A percentile compares a stretch with the other conserved stretches of the same genome.
Evolutionary conservation across 2,888 invertebrate species (phyloP).

Genomic region (Epiperipatus broadwayi): DNA sequence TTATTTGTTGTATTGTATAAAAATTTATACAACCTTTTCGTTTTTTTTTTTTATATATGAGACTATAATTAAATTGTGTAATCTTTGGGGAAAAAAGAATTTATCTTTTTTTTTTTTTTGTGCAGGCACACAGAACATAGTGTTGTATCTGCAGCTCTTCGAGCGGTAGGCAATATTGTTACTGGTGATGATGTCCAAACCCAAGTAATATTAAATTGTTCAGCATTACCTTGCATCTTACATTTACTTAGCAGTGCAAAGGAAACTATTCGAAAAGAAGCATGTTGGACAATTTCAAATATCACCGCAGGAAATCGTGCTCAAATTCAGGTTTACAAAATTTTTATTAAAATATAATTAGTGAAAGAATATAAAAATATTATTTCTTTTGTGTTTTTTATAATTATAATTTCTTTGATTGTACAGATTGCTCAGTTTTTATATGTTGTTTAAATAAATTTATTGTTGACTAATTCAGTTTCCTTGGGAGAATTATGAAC

Average conservation of each 20-base stretch:
- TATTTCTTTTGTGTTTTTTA: no score
- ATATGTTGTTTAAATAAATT: no score
- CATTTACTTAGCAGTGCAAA: slow-evolving; percentile 52
- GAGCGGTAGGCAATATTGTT: slow-evolving; percentile 94
- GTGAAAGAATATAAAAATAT: no score
- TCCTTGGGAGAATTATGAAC: no score
- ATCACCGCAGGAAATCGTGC: slow-evolving; percentile 83
- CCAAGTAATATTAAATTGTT: slow-evolving; percentile 77
- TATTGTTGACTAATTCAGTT: no score
- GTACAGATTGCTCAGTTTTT: no score
- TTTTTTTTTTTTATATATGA: no score
- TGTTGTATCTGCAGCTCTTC: slow-evolving; percentile 71
- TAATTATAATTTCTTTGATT: no score
- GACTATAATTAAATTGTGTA: no score
- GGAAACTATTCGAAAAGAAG: slow-evolving; percentile 77
- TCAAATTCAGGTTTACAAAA: slow-evolving; percentile 59
- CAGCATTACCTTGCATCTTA: slow-evolving; percentile 61
- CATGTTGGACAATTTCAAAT: slow-evolving; percentile 92
- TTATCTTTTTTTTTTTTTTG: slow-evolving; percentile 13
- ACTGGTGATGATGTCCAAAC: slow-evolving; percentile 92
- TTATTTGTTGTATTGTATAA: no score
- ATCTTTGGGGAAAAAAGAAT: no score
- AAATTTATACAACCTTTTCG: no score
- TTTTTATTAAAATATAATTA: background rate
- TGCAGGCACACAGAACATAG: slow-evolving; percentile 56